Evolutionary conservation across 2,888 invertebrate genomes (phyloP), one percentile per base, ranked within the genome.

Genomic region (Eilema sororculum): DNA sequence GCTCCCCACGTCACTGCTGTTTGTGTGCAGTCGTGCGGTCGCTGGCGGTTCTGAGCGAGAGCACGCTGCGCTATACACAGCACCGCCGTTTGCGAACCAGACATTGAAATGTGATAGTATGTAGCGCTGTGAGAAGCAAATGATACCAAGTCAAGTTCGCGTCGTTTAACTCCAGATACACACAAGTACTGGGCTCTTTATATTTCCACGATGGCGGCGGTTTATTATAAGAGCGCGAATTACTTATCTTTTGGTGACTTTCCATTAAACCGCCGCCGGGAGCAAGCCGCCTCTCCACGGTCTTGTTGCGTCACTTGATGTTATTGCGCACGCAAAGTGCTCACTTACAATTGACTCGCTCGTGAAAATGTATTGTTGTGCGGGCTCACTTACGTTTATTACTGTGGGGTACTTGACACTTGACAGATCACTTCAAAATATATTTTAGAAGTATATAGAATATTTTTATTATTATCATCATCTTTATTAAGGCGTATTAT

Each of bases 61-160:
- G n/a, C n/a, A 28, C 28, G 28, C 28, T 3, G 28, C 5, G 28
- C 28, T 28, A 28, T 28, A 4, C 28, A 28, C 28, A 28, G 28
- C 5, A 28, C 77, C 67, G 73, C 22, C 73, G 67, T 65, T 63
- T 57, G 57, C 68, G 68, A 65, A 79, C 72, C 68, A 73, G 77
- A 71, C 16, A 78, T 79, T 79, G 69, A n/a, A 75, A 77, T 72
- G 69, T 73, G 69, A 72, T 74, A 75, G 73, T 72, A 75, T 75
- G 62, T 67, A 69, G 61, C 71, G 72, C 61, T 80, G 76, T 78
- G 74, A 71, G 60, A 72, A 67, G 71, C 69, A 78, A 75, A 71
- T 80, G 75, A 61, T 25, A 69, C 67, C 69, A 59, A 63, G 12
- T 68, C 57, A 68, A 78, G 69, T 71, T 63, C 37, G 61, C 33